Percentiles rank a stretch among this genome's conserved stretches.
These are phyloP conservation scores for Scylla paramamosain DNA, from an alignment of 1,140 invertebrate species.

Conservation along the genomic window DNA sequence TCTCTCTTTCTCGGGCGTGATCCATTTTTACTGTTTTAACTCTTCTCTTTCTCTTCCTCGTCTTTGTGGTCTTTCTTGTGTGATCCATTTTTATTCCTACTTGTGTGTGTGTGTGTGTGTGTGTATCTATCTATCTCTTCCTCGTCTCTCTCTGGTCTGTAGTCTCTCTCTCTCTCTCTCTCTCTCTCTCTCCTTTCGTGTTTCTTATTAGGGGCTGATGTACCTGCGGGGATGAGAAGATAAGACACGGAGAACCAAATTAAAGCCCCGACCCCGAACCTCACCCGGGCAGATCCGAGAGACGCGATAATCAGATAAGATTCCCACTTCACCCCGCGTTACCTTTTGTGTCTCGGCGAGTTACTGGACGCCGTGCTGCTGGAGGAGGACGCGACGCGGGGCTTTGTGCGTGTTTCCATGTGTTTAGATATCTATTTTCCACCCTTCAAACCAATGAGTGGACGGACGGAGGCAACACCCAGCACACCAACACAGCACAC, in stretches of 20 bases:
- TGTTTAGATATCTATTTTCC: constrained; percentile 31
- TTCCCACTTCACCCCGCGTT: constrained; percentile 1
- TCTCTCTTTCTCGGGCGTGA: too few relatives aligned
- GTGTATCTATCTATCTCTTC: too few relatives aligned
- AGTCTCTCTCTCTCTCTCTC: too few relatives aligned
- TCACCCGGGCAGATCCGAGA: not conserved
- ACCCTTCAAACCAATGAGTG: not conserved
- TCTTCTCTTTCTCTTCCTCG: too few relatives aligned
- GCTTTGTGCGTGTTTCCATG: constrained; percentile 12
- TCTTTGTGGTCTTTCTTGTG: too few relatives aligned
- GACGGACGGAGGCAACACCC: not conserved
- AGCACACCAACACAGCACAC: not conserved
- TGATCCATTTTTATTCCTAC: too few relatives aligned
- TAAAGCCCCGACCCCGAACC: not conserved
- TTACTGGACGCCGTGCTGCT: not conserved
- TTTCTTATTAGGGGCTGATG: constrained; percentile 13
- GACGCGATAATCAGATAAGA: constrained; percentile 10
- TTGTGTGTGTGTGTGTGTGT: too few relatives aligned
- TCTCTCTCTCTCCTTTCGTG: not conserved
- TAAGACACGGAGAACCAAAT: constrained; percentile 22
- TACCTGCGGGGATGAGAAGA: not conserved
- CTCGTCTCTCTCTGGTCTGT: too few relatives aligned
- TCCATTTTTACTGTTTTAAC: too few relatives aligned
- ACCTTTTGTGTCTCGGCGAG: not conserved
- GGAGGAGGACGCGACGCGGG: not conserved